These are phyloP conservation scores for Nothocercus nigrocapillus DNA, from an alignment of 2,113 vertebrate species.

Conservation along the genomic window DNA sequence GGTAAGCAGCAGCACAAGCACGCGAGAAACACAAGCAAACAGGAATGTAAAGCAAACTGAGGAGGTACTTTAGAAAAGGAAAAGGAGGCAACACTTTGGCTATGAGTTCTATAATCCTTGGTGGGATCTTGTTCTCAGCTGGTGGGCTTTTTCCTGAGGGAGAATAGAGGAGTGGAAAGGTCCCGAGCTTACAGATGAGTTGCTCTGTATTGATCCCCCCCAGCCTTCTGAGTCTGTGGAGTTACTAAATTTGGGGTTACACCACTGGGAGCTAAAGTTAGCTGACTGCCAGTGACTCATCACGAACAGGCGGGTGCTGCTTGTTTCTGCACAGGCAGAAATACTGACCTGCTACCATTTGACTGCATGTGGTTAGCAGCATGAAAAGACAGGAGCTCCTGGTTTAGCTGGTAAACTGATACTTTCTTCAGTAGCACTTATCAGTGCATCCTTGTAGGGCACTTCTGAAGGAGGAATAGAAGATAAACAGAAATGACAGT, in stretches of 20 bases:
- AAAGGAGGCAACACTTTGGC: background rate
- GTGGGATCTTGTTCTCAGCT: background rate
- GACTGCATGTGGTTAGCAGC: background rate
- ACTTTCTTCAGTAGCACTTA: background rate
- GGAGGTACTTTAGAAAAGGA: background rate
- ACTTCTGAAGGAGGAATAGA: background rate
- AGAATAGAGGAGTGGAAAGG: background rate
- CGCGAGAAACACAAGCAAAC: background rate
- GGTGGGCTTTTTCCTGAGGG: background rate
- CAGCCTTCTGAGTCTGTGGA: background rate
- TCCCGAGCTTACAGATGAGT: background rate
- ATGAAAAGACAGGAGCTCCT: background rate
- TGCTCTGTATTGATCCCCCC: background rate
- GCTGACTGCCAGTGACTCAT: fast-evolving
- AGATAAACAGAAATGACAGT: background rate
- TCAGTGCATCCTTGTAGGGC: background rate
- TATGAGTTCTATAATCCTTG: background rate
- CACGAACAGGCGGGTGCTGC: background rate
- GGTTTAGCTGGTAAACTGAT: background rate
- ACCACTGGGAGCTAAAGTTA: background rate
- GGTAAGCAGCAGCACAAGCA: background rate
- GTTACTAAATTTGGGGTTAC: background rate
- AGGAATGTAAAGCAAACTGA: background rate
- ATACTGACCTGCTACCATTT: background rate
- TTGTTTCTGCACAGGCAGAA: background rate